Conservation (phyloP, 2,888 invertebrate species). For the Branchellion lobata region DNA sequence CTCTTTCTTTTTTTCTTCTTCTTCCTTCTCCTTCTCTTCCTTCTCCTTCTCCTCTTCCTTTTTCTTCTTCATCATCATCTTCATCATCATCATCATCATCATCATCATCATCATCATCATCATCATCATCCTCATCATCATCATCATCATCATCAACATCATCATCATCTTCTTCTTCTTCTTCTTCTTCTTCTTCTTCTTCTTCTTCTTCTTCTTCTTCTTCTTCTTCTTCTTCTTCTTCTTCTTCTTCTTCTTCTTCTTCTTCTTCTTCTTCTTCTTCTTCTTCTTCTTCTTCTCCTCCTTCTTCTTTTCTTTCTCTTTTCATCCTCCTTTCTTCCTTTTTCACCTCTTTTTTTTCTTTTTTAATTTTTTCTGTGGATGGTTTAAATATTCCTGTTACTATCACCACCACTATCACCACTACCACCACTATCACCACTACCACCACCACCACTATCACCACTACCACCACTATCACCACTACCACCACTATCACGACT, state of each 20-base stretch:
- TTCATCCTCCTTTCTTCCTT: conserved; percentile 1
- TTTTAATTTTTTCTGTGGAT: too few species aligned
- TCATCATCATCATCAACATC: too few species aligned
- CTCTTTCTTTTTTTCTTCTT: too few species aligned
- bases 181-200: background rate
- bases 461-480: too few species aligned
- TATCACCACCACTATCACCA: too few species aligned
- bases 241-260: conserved; percentile 1
- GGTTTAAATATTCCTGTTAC: too few species aligned
- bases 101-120: conserved; percentile 31
- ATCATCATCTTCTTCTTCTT: background rate
- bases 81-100: conserved; percentile 20
- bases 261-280: background rate
- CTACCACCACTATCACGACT: too few species aligned
- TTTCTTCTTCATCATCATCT: conserved; percentile 23
- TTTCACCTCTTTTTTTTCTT: background rate
- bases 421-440: too few species aligned
- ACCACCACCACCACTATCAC: too few species aligned
- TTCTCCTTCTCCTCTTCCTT: background rate
- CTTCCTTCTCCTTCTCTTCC: too few species aligned
- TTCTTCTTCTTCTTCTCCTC: background rate
- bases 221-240: background rate
- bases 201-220: background rate
- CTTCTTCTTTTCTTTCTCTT: background rate
- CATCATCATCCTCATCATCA: background rate